Evolutionary conservation across 2,113 vertebrate species (phyloP).

Genomic region (Saguinus imperator): DNA sequence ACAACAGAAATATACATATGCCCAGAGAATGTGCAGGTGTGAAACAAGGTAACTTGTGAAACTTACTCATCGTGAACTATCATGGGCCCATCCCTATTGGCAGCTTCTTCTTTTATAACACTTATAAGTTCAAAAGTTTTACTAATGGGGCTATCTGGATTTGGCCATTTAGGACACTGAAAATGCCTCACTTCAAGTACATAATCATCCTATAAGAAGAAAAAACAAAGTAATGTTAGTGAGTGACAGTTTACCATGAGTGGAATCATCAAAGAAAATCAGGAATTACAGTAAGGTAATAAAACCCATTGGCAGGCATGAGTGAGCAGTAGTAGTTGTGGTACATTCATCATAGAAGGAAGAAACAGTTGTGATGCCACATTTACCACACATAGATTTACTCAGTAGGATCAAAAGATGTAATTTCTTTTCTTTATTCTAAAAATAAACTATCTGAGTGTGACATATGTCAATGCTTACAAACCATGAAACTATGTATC

Average conservation of each 20-base stretch:
- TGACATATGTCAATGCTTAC: neutral
- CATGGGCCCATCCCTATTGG: constrained; percentile 89
- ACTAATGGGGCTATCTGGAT: constrained; percentile 95
- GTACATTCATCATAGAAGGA: rapidly evolving
- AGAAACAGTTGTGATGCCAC: neutral
- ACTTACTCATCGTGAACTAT: constrained; percentile 96
- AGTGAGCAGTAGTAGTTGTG: rapidly evolving
- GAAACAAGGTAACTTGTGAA: neutral
- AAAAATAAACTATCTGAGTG: neutral
- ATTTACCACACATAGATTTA: neutral
- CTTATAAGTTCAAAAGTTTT: constrained; percentile 94
- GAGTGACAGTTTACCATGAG: neutral
- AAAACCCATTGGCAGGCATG: rapidly evolving
- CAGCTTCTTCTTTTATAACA: constrained; percentile 89
- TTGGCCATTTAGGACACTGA: constrained; percentile 93
- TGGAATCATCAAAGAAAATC: neutral
- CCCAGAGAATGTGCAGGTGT: neutral
- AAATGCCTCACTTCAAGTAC: constrained; percentile 95
- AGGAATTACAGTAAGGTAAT: neutral
- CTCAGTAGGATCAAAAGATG: neutral
- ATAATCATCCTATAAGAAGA: constrained; percentile 91
- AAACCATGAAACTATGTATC: neutral
- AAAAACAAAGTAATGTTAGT: neutral
- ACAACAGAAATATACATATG: neutral
- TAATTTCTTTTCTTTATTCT: neutral